Base-by-base conservation (phyloP, 2,797 vertebrate genomes). In the Allobates femoralis region DNA sequence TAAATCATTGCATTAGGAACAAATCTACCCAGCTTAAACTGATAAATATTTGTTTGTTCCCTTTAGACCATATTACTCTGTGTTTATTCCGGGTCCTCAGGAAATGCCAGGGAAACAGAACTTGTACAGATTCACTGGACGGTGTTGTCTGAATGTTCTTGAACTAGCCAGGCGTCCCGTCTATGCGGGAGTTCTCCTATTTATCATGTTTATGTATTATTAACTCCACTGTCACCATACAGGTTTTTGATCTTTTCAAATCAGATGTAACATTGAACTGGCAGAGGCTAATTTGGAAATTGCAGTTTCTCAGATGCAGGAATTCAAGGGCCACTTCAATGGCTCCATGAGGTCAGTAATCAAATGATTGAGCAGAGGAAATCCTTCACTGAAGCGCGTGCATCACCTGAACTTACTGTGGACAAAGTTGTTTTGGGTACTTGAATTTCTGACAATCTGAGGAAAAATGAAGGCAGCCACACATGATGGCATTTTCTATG, bases 141-240 rank as follows among this genome's bases (percentile, higher is more conserved):
- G 28, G 62, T 11, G 86, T 62, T 60, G 56, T 80, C 19, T 69
- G 79, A 37, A 21, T 28, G 34, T 21, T 34, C 60, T 78, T 28
- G 23, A 78, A 7, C 50, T 53, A 62, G 32, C 67, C 46, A 76
- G 78, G 51, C 77, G 74, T 55, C 76, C 64, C 67, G 23, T 53
- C 67, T 30, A 55, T 79, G 81, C 46, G 58, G 66, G 81, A 87
- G 75, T 87, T 32, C 55, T 79, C 23, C 81, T 67, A 83, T 84
- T 75, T 80, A 62, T 87, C 88, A 88, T 90, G 91, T 91, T 93
- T 87, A 92, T 93, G 91, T 79, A 92, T 92, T 91, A 91, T 92
- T 91, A 93, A 94, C 93, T 92, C 90, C 1, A 84, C 86, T 86
- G 87, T 89, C 91, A 87, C 55, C 78, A 85, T 76, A 87, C 58